Base-by-base conservation (phyloP, 2,113 vertebrate species). In the Balaeniceps rex region DNA sequence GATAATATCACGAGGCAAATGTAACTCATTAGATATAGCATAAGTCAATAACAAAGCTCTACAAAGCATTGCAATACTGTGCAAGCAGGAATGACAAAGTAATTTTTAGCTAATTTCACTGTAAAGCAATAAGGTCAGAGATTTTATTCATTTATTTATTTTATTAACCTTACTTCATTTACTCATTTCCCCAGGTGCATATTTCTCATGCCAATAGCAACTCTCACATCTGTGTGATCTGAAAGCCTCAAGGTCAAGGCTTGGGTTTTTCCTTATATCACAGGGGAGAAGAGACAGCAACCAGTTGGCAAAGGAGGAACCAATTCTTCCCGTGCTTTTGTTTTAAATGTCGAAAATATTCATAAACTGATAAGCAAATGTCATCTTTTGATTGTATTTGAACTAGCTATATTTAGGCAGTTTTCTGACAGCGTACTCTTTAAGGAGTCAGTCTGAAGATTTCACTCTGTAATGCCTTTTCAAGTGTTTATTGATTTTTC, bases 401-500 rank as follows among this genome's bases (percentile, higher is more conserved):
- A 83, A 54, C 42, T 74, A 51, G 28, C 18, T 92, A 34, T 74
- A 46, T 93, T 85, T 93, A 57, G 47, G 42, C 29, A 66, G 25
- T 64, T 96, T 86, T 81, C 58, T 87, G 29, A 38, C 19, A 49
- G 36, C 16, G 11, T 44, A n/a, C 13, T 71, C 47, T 92, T 40
- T n/a, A 58, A 88, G 46, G 40, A 24, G 18, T 83, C 61, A 66
- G 42, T 58, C 51, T 92, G 79, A 76, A 58, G 8, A 75, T 83
- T 87, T 83, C 40, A 34, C 21, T 92, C 64, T 28, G 8, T 72
- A 81, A 70, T 74, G 68, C 42, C 70, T 93, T 91, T 90, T 60
- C 51, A 84, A 90, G 54, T 63, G 57, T 51, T 70, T 78, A 68
- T 91, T 92, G 80, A 77, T 95, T 85, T 95, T 89, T 84, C 80